Evolutionary conservation across 2,888 invertebrate species (phyloP), one percentile per base, ranked within the genome.

Genomic region (Sesia bembeciformis): DNA sequence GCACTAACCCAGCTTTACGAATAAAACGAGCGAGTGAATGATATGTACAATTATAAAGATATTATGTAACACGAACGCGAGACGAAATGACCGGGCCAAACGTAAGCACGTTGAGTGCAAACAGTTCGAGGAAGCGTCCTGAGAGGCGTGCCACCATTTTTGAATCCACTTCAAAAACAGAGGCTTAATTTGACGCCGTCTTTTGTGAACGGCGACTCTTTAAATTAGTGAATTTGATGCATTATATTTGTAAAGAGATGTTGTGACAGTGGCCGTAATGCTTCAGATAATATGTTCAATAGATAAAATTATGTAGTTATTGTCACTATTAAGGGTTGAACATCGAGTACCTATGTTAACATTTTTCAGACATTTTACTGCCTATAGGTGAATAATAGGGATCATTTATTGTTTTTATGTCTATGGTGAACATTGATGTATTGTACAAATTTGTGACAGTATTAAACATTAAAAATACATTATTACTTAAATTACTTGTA

Each of bases 71-170:
- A n/a, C 41, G 51, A 52, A 40, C 6, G 7, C 40, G 58, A 58
- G 57, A 55, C 57, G 53, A 60, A 62, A 64, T 59, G 54, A 59
- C 57, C 59, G 39, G 56, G 56, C 60, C 58, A 61, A 64, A 65
- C 58, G 62, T 64, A 64, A 63, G 62, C 58, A 58, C 54, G 56
- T 57, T 61, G 58, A 55, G 56, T 57, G 50, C 51, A 59, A 56
- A 46, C 8, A 40, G 53, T 59, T 55, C 50, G 50, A 54, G 53
- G 56, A 54, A 55, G 55, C 50, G 4, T 54, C 23, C 39, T 40
- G 8, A 40, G 39, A 51, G 52, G 53, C 54, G 52, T 53, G 49
- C 42, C 39, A 40, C 40, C 49, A 51, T 54, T 55, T 55, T 49
- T 50, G 49, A 50, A 50, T n/a, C 4, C 8, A 7, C 2, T 46